phyloP scores from a whole-genome alignment of 2,113 vertebrate species.

The Cynoglossus semilaevis region DNA sequence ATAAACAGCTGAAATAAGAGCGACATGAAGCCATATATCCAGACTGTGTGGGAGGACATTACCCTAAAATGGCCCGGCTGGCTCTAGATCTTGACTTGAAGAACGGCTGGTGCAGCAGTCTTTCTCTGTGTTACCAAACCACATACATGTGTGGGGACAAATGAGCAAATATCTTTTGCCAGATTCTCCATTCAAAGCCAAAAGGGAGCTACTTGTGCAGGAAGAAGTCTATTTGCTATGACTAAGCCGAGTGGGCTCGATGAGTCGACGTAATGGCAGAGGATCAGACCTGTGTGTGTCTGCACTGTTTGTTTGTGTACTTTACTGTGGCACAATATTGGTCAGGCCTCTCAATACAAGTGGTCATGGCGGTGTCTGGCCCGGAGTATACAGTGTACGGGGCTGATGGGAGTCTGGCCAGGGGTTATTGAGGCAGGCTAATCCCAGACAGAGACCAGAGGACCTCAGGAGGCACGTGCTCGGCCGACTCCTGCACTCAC shows the following conservation, averaged over 20 bases:
- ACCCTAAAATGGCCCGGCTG: slow-evolving; percentile 49
- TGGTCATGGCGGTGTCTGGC: slow-evolving; percentile 68
- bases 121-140: slow-evolving; percentile 66
- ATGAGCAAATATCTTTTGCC: slow-evolving; percentile 70
- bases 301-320: slow-evolving; percentile 65
- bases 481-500: slow-evolving; percentile 60
- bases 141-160: slow-evolving; percentile 72
- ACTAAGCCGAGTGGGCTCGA: slow-evolving; percentile 63
- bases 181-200: slow-evolving; percentile 60
- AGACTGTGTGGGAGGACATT: slow-evolving; percentile 66
- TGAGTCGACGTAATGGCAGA: slow-evolving; percentile 59
- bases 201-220: slow-evolving; percentile 55
- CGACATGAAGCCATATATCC: slow-evolving; percentile 33
- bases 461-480: slow-evolving; percentile 65
- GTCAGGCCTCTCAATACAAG: slow-evolving; percentile 64
- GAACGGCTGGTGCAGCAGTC: slow-evolving; percentile 56
- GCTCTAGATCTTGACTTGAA: slow-evolving; percentile 48
- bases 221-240: slow-evolving; percentile 44
- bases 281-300: slow-evolving; percentile 54
- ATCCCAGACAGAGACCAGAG: slow-evolving; percentile 63
- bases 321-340: slow-evolving; percentile 62
- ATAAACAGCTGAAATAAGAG: slow-evolving; percentile 34
- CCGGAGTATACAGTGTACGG: slow-evolving; percentile 43
- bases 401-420: slow-evolving; percentile 48
- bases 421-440: slow-evolving; percentile 42